These are phyloP conservation scores for Hemiscyllium ocellatum DNA, from an alignment of 2,113 vertebrate genomes.

Conservation along the genomic window DNA sequence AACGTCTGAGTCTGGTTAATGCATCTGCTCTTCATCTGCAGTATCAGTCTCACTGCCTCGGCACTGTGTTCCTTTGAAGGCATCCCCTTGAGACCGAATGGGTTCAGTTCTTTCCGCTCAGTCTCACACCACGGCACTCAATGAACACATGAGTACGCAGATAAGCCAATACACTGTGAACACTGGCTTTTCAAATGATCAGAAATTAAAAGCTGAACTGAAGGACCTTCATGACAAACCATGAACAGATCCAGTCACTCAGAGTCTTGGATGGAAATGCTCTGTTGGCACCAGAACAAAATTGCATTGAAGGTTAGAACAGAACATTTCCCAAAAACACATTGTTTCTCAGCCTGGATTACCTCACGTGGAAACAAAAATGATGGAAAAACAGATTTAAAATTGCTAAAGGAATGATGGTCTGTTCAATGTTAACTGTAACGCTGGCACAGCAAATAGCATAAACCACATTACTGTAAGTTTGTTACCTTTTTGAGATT, in stretches of 20 bases:
- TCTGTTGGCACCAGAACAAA: not conserved
- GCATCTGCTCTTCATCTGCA: constrained; percentile 7
- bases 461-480: not conserved
- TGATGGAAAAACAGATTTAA: not conserved
- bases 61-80: constrained; percentile 8
- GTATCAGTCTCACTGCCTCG: not conserved
- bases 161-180: not conserved
- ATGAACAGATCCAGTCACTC: not conserved
- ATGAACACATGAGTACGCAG: not conserved
- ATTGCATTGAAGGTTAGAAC: not conserved
- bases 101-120: constrained; percentile 32
- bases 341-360: not conserved
- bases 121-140: not conserved
- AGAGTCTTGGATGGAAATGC: not conserved
- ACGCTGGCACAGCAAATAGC: not conserved
- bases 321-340: not conserved
- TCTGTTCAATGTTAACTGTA: not conserved
- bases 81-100: constrained; percentile 1
- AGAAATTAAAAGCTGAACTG: not conserved
- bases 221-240: not conserved
- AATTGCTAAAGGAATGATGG: not conserved
- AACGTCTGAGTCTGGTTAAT: not conserved
- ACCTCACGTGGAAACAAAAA: not conserved
- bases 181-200: not conserved
- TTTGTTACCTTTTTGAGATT: not conserved